Percentiles rank a stretch among this genome's conserved stretches.
phyloP scores from a whole-genome alignment of 2,888 invertebrate species.

The Caenorhabditis sulstoni region DNA sequence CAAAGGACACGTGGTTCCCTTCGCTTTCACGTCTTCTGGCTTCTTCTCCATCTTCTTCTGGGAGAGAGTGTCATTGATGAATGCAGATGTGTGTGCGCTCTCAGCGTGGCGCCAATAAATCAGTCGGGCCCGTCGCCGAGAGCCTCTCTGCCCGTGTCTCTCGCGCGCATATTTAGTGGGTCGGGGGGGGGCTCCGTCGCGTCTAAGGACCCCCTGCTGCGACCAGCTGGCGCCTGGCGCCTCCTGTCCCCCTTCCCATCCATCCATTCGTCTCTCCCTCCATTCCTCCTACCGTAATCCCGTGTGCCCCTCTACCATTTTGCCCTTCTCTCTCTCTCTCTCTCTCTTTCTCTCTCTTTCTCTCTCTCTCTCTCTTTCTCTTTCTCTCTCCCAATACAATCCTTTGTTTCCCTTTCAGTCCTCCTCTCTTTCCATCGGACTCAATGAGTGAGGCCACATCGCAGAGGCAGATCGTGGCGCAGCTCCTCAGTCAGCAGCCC shows the following conservation, averaged over 20 bases:
- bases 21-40: too few relatives aligned
- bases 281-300: constrained; percentile 9
- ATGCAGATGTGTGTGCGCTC: background rate
- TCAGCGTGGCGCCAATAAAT: constrained; percentile 36
- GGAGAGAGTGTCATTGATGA: too few relatives aligned
- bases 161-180: constrained; percentile 32
- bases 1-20: too few relatives aligned
- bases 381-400: constrained; percentile 1
- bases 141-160: background rate
- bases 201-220: constrained; percentile 32
- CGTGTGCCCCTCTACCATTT: background rate
- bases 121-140: constrained; percentile 4
- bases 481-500: background rate
- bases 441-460: background rate
- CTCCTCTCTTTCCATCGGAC: background rate
- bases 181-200: constrained; percentile 10
- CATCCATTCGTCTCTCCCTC: too few relatives aligned
- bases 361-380: background rate
- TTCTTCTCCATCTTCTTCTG: too few relatives aligned
- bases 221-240: constrained; percentile 53
- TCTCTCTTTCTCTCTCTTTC: background rate
- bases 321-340: background rate
- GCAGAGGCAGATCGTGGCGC: background rate
- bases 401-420: background rate
- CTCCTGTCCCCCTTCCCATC: constrained; percentile 13